Evolutionary conservation across 2,113 vertebrate species (phyloP), one percentile per base, ranked within the genome.

Genomic region (Grammomys surdaster): DNA sequence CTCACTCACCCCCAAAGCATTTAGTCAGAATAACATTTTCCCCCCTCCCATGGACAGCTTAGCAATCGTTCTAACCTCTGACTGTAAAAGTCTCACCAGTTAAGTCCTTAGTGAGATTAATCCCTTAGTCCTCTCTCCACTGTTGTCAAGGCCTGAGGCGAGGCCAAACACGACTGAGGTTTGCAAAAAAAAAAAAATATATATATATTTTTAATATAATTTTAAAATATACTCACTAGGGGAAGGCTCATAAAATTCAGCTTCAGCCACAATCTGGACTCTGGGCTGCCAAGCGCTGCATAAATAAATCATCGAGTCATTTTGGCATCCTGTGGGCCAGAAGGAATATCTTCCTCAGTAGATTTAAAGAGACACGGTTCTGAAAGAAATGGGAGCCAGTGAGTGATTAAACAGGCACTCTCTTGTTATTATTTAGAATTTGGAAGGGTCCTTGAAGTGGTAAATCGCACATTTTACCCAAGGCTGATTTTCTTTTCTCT

Each of bases 261-360:
- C 93, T 98, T 98, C 98, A 98, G 97, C 97, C 98, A 98, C 98
- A 98, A 97, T 98, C 98, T 98, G 98, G 98, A 98, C 97, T 97
- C 97, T 96, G 97, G 98, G 97, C 98, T 99, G 98, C 98, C 98
- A 99, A 98, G 97, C 97, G 97, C 97, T 94, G 96, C 97, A 97
- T 98, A 98, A 98, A 99, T 99, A 98, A 99, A 98, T 98, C 98
- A 98, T 98, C 96, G 93, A 98, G 98, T 98, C 98, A 98, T 98
- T 98, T 98, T 98, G 98, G 98, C 98, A 99, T 98, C 97, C 97
- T 98, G 96, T 97, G 97, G 97, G 95, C 98, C 98, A 97, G 97
- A 92, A 98, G 98, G 98, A 98, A 98, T 98, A 98, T 96, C 96
- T 98, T 98, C 20, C 91, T 0, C 95, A 80, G 75, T 97, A 97